Conservation (phyloP, 2,113 vertebrate genomes). For the Zingel zingel region DNA sequence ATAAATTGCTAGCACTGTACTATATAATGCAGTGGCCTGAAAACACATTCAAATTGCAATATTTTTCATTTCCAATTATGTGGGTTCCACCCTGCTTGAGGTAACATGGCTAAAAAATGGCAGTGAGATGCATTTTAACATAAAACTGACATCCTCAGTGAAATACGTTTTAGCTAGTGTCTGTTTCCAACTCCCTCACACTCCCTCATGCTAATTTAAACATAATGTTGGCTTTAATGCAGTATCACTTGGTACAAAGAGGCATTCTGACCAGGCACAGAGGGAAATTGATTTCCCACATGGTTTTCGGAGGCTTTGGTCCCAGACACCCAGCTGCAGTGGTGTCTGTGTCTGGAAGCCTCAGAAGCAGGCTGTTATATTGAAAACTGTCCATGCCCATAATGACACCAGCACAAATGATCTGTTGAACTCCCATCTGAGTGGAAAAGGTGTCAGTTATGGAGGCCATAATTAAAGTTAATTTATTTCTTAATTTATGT, state of each 20-base stretch:
- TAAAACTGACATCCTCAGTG: constrained; percentile 23
- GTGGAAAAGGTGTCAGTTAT: constrained; percentile 24
- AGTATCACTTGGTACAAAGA: constrained; percentile 50
- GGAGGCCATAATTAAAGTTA: not conserved
- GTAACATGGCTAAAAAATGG: constrained; percentile 37
- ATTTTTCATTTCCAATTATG: constrained; percentile 51
- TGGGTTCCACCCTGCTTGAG: constrained; percentile 63
- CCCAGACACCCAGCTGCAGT: constrained; percentile 66
- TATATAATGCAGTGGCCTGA: constrained; percentile 23
- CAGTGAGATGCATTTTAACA: constrained; percentile 32
- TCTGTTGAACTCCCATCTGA: constrained; percentile 29
- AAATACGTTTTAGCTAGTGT: constrained; percentile 35
- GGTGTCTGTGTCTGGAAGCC: constrained; percentile 63
- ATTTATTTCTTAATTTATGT: constrained; percentile 19
- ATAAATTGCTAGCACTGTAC: not conserved
- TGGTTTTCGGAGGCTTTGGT: constrained; percentile 61
- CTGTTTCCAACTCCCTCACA: constrained; percentile 16
- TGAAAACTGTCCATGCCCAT: constrained; percentile 57
- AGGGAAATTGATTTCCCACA: constrained; percentile 65
- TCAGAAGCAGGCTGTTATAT: constrained; percentile 49
- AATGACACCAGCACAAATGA: constrained; percentile 50
- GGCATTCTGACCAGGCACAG: constrained; percentile 53
- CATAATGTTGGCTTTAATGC: constrained; percentile 43
- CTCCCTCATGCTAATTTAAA: constrained; percentile 50
- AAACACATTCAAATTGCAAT: constrained; percentile 19